Percentiles rank a stretch among this genome's conserved stretches.
These are phyloP conservation scores for Aphelenchoides avenae DNA, from an alignment of 1,140 invertebrate species.

Conservation along the genomic window DNA sequence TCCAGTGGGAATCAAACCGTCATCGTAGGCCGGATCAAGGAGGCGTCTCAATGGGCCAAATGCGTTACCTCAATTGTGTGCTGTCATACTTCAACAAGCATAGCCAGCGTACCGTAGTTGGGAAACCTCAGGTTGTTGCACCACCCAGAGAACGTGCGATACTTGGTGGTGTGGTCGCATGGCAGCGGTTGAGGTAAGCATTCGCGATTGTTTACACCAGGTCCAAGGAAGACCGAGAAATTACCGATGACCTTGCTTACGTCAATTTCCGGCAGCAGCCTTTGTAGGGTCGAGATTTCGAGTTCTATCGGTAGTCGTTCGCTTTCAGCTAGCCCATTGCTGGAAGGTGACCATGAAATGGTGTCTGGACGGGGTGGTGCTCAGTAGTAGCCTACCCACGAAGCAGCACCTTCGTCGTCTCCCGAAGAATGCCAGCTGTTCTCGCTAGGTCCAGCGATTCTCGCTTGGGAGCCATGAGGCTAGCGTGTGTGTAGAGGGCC, in stretches of 20 bases:
- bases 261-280: constrained; percentile 54
- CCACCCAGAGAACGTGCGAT: constrained; percentile 71
- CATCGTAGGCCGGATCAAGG: constrained; percentile 79
- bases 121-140: constrained; percentile 87
- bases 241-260: constrained; percentile 52
- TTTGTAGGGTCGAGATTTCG: constrained; percentile 49
- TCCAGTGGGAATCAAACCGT: constrained; percentile 65
- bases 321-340: constrained; percentile 36
- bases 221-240: constrained; percentile 42
- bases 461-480: constrained; percentile 52
- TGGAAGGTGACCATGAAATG: constrained; percentile 17
- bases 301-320: constrained; percentile 48
- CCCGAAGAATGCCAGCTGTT: constrained; percentile 48
- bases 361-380: constrained; percentile 5
- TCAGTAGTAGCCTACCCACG: constrained; percentile 43
- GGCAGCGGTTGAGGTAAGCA: constrained; percentile 60
- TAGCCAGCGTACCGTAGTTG: too few relatives aligned
- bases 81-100: too few relatives aligned
- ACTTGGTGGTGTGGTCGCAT: constrained; percentile 76
- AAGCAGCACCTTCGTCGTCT: constrained; percentile 53
- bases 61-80: too few relatives aligned
- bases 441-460: constrained; percentile 54
- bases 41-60: constrained; percentile 75
- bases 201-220: constrained; percentile 25
- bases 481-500: constrained; percentile 47